Evolutionary conservation across 2,888 invertebrate genomes (phyloP).

Genomic region (Tubulanus polymorphus): DNA sequence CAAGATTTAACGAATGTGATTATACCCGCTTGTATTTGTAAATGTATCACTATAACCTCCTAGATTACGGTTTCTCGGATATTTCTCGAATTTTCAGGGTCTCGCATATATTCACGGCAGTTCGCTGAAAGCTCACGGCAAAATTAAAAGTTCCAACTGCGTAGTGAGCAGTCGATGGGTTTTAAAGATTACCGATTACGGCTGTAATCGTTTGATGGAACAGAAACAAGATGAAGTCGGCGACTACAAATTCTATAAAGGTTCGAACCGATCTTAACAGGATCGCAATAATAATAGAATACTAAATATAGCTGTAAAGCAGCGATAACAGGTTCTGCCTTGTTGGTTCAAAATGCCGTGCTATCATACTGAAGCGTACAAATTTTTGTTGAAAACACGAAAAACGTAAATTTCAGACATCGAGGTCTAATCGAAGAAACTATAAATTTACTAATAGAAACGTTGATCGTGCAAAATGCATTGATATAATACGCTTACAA

Average conservation of each 20-base stretch:
- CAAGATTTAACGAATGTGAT: constrained; percentile 36
- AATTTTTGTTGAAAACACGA: too few relatives aligned
- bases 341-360: not conserved
- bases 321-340: not conserved
- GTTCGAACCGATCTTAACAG: constrained; percentile 10
- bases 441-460: not conserved
- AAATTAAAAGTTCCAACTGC: constrained; percentile 78
- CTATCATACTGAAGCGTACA: not conserved
- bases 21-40: too few relatives aligned
- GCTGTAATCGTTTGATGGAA: constrained; percentile 63
- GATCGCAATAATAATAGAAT: not conserved
- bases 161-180: constrained; percentile 84
- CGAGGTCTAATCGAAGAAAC: not conserved
- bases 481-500: not conserved
- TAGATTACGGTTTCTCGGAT: too few relatives aligned
- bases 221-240: constrained; percentile 59
- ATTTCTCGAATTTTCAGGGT: too few relatives aligned
- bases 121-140: constrained; percentile 67
- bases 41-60: too few relatives aligned
- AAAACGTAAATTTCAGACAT: too few relatives aligned
- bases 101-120: constrained; percentile 83
- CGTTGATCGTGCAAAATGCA: not conserved
- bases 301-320: not conserved
- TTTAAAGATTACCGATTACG: constrained; percentile 78
- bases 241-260: constrained; percentile 21